phyloP scores from a whole-genome alignment of 1,140 invertebrate species.

The Eupeodes corollae region DNA sequence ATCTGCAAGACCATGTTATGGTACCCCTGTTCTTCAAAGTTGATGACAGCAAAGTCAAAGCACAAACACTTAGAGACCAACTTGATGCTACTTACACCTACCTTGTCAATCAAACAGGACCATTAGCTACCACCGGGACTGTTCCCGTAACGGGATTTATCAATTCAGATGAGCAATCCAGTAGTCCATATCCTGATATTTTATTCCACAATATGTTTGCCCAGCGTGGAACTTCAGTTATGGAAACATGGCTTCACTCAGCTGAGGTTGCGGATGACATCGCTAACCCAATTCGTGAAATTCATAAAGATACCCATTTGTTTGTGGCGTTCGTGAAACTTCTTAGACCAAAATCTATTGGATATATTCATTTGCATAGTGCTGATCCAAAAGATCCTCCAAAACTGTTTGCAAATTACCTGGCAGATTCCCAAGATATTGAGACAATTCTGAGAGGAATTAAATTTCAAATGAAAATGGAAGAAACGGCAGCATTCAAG shows the following conservation, averaged over 20 bases:
- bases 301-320: slow-evolving; percentile 60
- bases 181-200: slow-evolving; percentile 28
- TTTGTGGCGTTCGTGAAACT: slow-evolving; percentile 64
- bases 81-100: slow-evolving; percentile 5
- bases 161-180: slow-evolving; percentile 36
- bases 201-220: slow-evolving; percentile 22
- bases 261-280: slow-evolving; percentile 29
- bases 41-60: background rate
- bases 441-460: slow-evolving; percentile 56
- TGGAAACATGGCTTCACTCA: slow-evolving; percentile 71
- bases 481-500: slow-evolving; percentile 40
- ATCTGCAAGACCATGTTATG: slow-evolving; percentile 52
- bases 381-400: slow-evolving; percentile 42
- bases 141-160: slow-evolving; percentile 17
- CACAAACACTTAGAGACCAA: background rate
- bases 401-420: slow-evolving; percentile 66
- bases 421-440: slow-evolving; percentile 56
- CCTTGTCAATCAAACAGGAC: slow-evolving; percentile 10
- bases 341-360: slow-evolving; percentile 38
- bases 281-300: slow-evolving; percentile 55
- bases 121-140: slow-evolving; percentile 34
- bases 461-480: slow-evolving; percentile 38
- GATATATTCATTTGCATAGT: slow-evolving; percentile 31
- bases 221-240: slow-evolving; percentile 52
- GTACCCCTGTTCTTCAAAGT: slow-evolving; percentile 26